phyloP scores from a whole-genome alignment of 2,888 invertebrate species.

The Petrophora chlorosata region DNA sequence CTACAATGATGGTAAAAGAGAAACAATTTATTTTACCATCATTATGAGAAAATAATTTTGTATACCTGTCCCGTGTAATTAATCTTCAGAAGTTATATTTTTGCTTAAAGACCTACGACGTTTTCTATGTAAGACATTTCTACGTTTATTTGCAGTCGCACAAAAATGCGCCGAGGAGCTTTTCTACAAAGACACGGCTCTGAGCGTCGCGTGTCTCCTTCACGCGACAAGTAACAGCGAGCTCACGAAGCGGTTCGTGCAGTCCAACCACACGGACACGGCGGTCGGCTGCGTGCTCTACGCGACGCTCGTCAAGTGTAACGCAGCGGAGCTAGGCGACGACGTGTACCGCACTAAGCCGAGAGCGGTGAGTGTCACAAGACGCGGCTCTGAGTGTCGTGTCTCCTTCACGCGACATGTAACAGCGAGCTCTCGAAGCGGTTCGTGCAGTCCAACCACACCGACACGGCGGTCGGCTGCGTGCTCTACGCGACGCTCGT shows the following conservation, averaged over 20 bases:
- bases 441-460: constrained; percentile 26
- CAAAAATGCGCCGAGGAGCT: constrained; percentile 64
- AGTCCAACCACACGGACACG: constrained; percentile 38
- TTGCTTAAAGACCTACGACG: no score
- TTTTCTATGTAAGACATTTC: background rate
- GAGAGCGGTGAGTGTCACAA: constrained; percentile 39
- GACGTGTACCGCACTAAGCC: constrained; percentile 62
- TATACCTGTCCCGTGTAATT: no score
- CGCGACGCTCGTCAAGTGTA: constrained; percentile 58
- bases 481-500: constrained; percentile 63
- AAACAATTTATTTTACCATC: no score
- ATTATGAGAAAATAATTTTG: no score
- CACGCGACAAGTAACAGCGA: constrained; percentile 30
- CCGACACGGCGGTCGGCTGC: constrained; percentile 30
- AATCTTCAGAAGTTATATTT: no score
- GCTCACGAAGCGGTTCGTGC: constrained; percentile 24
- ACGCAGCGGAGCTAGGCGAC: constrained; percentile 54
- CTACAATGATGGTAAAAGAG: no score
- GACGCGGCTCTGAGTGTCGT: no score
- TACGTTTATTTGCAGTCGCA: constrained; percentile 49
- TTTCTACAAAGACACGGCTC: constrained; percentile 60
- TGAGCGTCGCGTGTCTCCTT: constrained; percentile 61
- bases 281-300: constrained; percentile 59
- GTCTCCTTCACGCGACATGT: no score
- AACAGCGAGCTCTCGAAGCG: no score